These are phyloP conservation scores for Acinonyx jubatus DNA, from an alignment of 2,113 vertebrate species.

Conservation along the genomic window DNA sequence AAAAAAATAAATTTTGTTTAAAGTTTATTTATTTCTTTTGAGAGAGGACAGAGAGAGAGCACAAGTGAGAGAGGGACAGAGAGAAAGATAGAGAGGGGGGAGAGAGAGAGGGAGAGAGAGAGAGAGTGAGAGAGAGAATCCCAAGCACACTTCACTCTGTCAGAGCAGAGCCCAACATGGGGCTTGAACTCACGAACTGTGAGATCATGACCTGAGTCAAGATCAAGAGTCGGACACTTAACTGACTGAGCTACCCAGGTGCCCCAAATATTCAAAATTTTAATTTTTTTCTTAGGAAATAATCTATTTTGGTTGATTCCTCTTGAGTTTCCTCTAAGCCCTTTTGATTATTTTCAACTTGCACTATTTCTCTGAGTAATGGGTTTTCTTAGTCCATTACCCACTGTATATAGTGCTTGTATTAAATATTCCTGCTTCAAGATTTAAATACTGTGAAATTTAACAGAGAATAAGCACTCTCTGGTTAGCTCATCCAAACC, in stretches of 20 bases:
- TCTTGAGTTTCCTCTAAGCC: not conserved
- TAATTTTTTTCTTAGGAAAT: conserved; percentile 38
- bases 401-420: not conserved
- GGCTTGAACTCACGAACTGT: no score
- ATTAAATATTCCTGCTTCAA: conserved; percentile 12
- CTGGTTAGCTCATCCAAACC: not conserved
- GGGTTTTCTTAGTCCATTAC: not conserved
- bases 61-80: no score
- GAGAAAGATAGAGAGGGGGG: no score
- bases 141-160: no score
- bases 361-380: not conserved
- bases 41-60: no score
- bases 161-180: no score
- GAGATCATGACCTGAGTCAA: no score
- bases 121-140: no score
- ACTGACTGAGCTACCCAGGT: no score
- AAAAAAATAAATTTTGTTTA: not conserved
- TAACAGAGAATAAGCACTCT: not conserved
- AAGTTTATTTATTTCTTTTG: no score
- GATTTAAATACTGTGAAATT: conserved; percentile 26
- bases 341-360: conserved; percentile 29
- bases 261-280: not conserved
- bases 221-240: no score
- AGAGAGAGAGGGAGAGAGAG: no score
- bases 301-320: not conserved